A percentile compares a stretch with the other conserved stretches of the same genome.
Conservation (phyloP, 1,140 invertebrate species). For the Bradysia coprophila region DNA sequence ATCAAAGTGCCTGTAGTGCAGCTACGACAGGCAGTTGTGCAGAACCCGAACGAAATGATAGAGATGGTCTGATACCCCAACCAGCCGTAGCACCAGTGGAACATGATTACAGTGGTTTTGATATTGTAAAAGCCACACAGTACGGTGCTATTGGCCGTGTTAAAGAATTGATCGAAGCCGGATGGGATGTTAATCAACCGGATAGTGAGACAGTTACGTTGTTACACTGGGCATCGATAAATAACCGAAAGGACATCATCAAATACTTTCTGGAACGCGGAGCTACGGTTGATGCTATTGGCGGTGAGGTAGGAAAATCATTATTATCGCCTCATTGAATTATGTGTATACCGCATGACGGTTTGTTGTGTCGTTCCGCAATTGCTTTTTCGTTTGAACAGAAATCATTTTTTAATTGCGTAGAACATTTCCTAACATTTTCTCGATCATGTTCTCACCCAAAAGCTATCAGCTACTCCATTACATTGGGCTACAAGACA, state of each 20-base stretch:
- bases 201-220: slow-evolving; percentile 85
- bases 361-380: no score
- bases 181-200: slow-evolving; percentile 77
- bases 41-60: slow-evolving; percentile 27
- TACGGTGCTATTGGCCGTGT: slow-evolving; percentile 75
- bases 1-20: slow-evolving; percentile 42
- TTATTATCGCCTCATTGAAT: no score
- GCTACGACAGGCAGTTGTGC: slow-evolving; percentile 29
- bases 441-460: no score
- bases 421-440: no score
- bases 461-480: slow-evolving; percentile 81
- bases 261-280: slow-evolving; percentile 73
- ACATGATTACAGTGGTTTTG: slow-evolving; percentile 67
- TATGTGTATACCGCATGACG: no score
- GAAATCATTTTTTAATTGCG: no score
- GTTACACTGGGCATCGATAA: slow-evolving; percentile 98
- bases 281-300: slow-evolving; percentile 81
- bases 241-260: slow-evolving; percentile 87
- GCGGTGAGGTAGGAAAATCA: no score
- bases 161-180: slow-evolving; percentile 69
- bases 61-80: slow-evolving; percentile 29
- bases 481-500: slow-evolving; percentile 96
- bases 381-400: no score
- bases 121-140: slow-evolving; percentile 88
- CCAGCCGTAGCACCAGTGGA: slow-evolving; percentile 32